Conservation (phyloP, 2,113 vertebrate species). For the Hippocampus barbouri region DNA sequence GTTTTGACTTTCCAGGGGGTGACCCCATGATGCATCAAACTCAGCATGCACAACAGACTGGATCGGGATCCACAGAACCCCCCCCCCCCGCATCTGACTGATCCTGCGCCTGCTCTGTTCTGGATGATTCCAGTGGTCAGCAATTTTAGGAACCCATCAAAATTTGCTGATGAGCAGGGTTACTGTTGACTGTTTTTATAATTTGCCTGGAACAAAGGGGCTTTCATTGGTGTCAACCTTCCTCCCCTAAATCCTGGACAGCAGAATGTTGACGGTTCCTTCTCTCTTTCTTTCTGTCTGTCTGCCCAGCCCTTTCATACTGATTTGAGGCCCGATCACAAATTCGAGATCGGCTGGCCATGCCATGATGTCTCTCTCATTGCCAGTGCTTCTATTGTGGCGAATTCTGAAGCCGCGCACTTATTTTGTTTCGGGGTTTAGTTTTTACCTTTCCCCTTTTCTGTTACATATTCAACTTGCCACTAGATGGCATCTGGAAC, state of each 20-base stretch:
- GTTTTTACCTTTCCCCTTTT: constrained; percentile 14
- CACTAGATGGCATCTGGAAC: constrained; percentile 68
- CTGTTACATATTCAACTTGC: constrained; percentile 13
- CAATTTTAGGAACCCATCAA: no score
- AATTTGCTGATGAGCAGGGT: no score
- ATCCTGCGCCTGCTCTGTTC: no score
- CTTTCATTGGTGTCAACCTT: background rate
- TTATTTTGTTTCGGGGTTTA: background rate
- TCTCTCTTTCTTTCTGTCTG: constrained; percentile 61
- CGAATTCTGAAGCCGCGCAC: background rate
- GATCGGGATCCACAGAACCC: background rate
- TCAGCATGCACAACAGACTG: background rate
- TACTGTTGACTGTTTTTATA: no score
- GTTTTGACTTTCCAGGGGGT: background rate
- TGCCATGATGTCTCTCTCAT: constrained; percentile 89
- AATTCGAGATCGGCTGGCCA: constrained; percentile 86
- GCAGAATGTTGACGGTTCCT: constrained; percentile 63
- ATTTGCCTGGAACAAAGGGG: no score
- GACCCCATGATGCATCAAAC: background rate
- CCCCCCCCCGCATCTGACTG: no score
- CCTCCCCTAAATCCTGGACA: constrained; percentile 78
- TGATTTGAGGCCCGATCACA: constrained; percentile 71
- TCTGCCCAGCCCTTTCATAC: constrained; percentile 57
- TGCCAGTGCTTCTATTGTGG: constrained; percentile 62
- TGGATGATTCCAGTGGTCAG: no score